Evolutionary conservation across 2,888 invertebrate genomes (phyloP).

Genomic region (Chrysomela aeneicollis): DNA sequence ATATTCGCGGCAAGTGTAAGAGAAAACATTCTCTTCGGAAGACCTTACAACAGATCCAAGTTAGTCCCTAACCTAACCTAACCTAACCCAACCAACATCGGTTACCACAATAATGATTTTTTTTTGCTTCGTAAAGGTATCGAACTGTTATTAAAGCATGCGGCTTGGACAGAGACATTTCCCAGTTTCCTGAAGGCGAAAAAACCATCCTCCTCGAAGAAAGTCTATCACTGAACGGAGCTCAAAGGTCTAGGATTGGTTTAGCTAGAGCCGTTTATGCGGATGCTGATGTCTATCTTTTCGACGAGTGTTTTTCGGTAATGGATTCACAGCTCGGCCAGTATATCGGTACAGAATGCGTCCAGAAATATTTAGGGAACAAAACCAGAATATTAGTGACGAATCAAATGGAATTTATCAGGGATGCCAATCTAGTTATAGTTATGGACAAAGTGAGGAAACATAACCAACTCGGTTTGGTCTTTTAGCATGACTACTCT

Average conservation of each 20-base stretch:
- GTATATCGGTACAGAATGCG: constrained; percentile 78
- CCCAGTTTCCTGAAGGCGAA: constrained; percentile 76
- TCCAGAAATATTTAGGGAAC: constrained; percentile 65
- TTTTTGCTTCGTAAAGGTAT: constrained; percentile 39
- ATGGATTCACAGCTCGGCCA: constrained; percentile 80
- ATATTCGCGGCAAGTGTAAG: constrained; percentile 74
- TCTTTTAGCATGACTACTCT: neutral
- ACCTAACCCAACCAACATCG: neutral
- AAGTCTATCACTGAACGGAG: constrained; percentile 81
- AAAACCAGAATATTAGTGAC: constrained; percentile 82
- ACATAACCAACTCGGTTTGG: neutral
- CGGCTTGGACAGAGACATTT: constrained; percentile 73
- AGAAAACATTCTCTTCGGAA: constrained; percentile 84
- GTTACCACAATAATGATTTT: neutral
- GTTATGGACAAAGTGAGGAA: constrained; percentile 68
- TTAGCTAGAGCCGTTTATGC: constrained; percentile 81
- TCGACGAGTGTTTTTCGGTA: constrained; percentile 83
- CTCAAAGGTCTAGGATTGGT: constrained; percentile 81
- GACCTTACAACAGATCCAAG: constrained; percentile 66
- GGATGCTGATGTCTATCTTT: constrained; percentile 77
- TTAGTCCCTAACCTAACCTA: constrained; percentile 41
- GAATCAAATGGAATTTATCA: constrained; percentile 83
- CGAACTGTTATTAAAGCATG: constrained; percentile 68
- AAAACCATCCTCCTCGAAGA: constrained; percentile 79
- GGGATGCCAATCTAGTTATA: constrained; percentile 71